A percentile compares a stretch with the other conserved stretches of the same genome.
phyloP scores from a whole-genome alignment of 2,888 invertebrate genomes.

The Litoditis marina region DNA sequence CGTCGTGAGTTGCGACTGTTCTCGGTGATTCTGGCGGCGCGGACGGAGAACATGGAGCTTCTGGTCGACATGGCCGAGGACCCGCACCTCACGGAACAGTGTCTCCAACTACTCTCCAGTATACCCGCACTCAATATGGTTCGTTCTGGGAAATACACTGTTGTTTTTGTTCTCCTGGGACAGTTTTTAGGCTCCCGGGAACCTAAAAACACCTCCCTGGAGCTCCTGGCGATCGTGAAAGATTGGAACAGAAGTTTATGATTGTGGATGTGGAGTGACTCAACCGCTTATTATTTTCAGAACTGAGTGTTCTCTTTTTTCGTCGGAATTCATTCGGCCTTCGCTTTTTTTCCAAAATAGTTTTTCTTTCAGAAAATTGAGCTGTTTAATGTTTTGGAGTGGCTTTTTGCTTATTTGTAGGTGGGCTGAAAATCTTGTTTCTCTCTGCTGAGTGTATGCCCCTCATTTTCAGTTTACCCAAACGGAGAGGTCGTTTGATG shows the following conservation, averaged over 20 bases:
- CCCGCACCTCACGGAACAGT: constrained; percentile 1
- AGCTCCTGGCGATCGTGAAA: no score
- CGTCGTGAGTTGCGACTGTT: not conserved
- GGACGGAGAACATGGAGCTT: not conserved
- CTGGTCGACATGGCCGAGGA: constrained; percentile 7
- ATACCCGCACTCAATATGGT: constrained; percentile 1
- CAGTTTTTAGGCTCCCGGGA: no score
- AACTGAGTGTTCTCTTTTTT: no score
- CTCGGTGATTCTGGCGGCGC: constrained; percentile 1
- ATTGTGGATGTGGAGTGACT: no score
- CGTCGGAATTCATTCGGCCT: no score
- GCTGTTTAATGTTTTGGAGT: no score
- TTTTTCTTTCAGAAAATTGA: no score
- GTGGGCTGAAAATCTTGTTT: not conserved
- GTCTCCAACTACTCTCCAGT: constrained; percentile 1
- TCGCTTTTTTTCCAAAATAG: no score
- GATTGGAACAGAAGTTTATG: no score
- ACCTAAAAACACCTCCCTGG: no score
- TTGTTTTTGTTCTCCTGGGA: no score
- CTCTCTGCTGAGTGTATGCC: not conserved
- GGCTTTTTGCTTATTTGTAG: not conserved
- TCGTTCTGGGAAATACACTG: not conserved
- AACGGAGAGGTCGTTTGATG: not conserved
- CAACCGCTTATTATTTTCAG: no score
- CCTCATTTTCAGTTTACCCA: not conserved